These are phyloP conservation scores for Gobiocypris rarus DNA, from an alignment of 2,113 vertebrate species.

Conservation along the genomic window DNA sequence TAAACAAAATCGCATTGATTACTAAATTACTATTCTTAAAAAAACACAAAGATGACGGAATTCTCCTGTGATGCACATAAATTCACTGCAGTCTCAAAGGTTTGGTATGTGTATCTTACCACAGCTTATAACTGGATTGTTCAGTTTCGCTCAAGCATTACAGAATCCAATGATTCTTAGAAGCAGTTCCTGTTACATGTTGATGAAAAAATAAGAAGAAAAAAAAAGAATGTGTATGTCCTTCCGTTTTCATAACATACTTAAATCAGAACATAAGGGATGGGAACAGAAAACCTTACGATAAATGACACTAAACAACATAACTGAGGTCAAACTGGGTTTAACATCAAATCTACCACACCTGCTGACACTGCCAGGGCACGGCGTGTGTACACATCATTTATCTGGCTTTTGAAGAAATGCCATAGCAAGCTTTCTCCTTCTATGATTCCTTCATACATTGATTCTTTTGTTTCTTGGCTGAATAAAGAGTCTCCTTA, in stretches of 20 bases:
- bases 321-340: conserved; percentile 55
- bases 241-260: not conserved
- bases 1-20: no score
- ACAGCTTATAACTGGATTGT: not conserved
- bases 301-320: conserved; percentile 46
- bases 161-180: not conserved
- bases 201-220: not conserved
- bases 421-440: conserved; percentile 49
- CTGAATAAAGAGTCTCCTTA: conserved; percentile 45
- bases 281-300: not conserved
- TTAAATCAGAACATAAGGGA: conserved; percentile 4
- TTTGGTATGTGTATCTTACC: not conserved
- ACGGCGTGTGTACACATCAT: conserved; percentile 69
- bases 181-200: not conserved
- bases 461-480: conserved; percentile 51
- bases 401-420: conserved; percentile 60
- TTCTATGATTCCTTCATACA: conserved; percentile 51
- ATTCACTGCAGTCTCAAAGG: not conserved
- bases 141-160: not conserved
- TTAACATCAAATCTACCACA: conserved; percentile 64
- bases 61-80: not conserved
- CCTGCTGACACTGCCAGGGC: conserved; percentile 61
- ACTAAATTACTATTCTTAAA: not conserved
- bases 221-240: no score
- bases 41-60: not conserved